phyloP scores from a whole-genome alignment of 2,888 invertebrate species.

The Nesidiocoris tenuis region DNA sequence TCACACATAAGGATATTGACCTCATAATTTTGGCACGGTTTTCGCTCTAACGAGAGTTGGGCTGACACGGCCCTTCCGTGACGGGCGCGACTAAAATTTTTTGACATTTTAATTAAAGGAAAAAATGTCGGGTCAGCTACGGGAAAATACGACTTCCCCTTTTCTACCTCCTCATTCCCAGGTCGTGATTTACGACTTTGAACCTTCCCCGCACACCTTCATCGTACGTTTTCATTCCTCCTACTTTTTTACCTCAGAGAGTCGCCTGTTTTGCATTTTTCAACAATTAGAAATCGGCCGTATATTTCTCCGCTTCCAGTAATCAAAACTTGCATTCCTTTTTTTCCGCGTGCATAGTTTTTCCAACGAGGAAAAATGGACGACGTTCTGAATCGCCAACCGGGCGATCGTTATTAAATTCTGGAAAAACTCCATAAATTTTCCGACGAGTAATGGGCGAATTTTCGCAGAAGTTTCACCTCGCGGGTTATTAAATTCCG shows the following conservation, averaged over 20 bases:
- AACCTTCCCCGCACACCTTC: too few relatives aligned
- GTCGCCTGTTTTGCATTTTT: constrained; percentile 7
- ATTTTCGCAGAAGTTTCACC: neutral
- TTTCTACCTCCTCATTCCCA: neutral
- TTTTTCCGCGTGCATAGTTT: neutral
- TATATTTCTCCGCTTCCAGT: neutral
- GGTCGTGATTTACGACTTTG: neutral
- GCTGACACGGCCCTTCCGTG: too few relatives aligned
- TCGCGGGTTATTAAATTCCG: neutral
- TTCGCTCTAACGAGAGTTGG: too few relatives aligned
- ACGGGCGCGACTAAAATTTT: neutral
- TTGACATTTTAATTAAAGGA: constrained; percentile 5
- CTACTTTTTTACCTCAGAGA: neutral
- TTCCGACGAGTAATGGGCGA: neutral
- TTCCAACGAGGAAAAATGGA: neutral
- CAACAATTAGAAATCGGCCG: neutral
- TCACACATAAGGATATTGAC: too few relatives aligned
- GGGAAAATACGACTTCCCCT: neutral
- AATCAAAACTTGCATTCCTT: neutral
- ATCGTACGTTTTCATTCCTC: too few relatives aligned
- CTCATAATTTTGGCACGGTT: too few relatives aligned
- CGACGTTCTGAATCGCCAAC: neutral
- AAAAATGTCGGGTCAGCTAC: constrained; percentile 7
- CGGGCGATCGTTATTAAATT: neutral
- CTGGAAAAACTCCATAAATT: neutral